These are phyloP conservation scores for Condylura cristata DNA, from an alignment of 2,113 vertebrate genomes.

Conservation along the genomic window DNA sequence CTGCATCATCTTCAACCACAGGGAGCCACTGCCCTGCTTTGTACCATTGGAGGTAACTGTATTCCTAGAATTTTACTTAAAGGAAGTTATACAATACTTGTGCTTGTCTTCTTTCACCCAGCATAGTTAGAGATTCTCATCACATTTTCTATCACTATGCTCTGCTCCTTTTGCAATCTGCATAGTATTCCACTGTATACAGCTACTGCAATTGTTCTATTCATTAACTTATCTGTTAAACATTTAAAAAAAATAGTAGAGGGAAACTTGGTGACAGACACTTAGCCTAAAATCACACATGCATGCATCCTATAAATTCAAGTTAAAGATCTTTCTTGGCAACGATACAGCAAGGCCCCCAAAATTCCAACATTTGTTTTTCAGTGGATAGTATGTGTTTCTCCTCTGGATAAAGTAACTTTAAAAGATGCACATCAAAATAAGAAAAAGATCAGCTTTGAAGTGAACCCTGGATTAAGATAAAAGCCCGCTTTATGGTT, in stretches of 20 bases:
- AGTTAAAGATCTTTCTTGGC: background rate
- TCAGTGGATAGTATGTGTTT: background rate
- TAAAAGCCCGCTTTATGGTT: background rate
- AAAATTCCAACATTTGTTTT: background rate
- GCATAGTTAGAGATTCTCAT: background rate
- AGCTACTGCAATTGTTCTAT: background rate
- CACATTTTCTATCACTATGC: background rate
- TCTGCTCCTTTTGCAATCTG: background rate
- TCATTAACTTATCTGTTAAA: background rate
- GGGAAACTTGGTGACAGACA: background rate
- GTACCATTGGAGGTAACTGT: background rate
- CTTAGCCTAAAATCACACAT: background rate
- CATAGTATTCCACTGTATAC: background rate
- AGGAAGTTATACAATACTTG: background rate
- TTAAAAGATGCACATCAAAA: background rate
- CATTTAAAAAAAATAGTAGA: background rate
- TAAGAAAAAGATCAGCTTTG: slow-evolving; percentile 23
- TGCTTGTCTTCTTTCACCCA: background rate
- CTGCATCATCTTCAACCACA: background rate
- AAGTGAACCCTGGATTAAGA: slow-evolving; percentile 27
- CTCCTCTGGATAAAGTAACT: background rate
- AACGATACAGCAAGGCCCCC: background rate
- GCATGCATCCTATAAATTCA: fast-evolving
- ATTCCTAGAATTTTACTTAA: background rate
- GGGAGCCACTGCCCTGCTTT: background rate